Conservation (phyloP, 2,113 vertebrate genomes). For the Etheostoma spectabile region DNA sequence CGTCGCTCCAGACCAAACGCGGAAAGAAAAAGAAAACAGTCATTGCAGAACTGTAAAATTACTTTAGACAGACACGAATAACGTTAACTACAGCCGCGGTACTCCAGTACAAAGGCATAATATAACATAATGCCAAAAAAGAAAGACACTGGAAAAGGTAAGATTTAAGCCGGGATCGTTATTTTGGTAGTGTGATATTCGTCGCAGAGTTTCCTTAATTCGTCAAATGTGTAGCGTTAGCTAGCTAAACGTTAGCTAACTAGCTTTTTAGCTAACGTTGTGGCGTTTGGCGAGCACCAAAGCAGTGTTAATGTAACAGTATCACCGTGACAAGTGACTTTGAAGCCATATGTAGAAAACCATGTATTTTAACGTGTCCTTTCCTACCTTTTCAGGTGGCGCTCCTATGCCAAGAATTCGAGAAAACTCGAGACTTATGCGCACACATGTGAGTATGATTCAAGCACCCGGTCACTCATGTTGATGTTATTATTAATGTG, state of each 20-base stretch:
- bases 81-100: not conserved
- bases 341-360: accelerated
- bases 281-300: not conserved
- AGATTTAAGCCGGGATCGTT: not conserved
- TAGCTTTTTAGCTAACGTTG: not conserved
- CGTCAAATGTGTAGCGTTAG: not conserved
- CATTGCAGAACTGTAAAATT: not conserved
- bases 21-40: not conserved
- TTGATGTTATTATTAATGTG: accelerated
- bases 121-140: slow-evolving; percentile 39
- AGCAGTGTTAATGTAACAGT: too few relatives aligned
- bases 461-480: too few relatives aligned
- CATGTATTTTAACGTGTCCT: not conserved
- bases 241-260: slow-evolving; percentile 37
- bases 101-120: not conserved
- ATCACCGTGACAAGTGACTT: not conserved
- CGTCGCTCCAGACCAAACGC: accelerated
- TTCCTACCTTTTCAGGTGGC: slow-evolving; percentile 11
- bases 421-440: slow-evolving; percentile 57
- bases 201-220: slow-evolving; percentile 32
- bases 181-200: not conserved
- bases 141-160: slow-evolving; percentile 37
- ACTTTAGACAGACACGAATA: too few relatives aligned
- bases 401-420: not conserved
- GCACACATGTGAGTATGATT: slow-evolving; percentile 72